These are phyloP conservation scores for Fragum sueziense DNA, from an alignment of 2,888 invertebrate species.

Conservation along the genomic window DNA sequence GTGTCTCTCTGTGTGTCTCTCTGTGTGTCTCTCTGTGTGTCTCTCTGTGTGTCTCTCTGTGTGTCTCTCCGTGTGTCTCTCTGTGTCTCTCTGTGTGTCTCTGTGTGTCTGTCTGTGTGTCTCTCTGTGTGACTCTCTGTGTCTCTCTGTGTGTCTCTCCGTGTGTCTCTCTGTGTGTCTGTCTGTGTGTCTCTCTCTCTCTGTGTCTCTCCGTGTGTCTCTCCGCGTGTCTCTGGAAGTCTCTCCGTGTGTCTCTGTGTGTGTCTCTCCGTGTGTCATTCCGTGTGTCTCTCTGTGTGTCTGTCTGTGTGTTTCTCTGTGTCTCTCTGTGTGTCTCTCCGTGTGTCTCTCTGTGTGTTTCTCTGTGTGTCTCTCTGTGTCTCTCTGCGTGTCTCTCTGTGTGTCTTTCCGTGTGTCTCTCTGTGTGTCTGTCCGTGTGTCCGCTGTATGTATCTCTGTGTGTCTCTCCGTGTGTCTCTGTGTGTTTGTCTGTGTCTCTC, in stretches of 20 bases:
- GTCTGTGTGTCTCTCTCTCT: background rate
- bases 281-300: background rate
- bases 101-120: background rate
- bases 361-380: background rate
- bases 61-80: constrained; percentile 84
- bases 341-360: background rate
- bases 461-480: background rate
- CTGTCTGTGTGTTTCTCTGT: background rate
- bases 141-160: background rate
- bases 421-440: background rate
- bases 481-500: background rate
- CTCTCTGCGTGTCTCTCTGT: background rate
- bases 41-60: constrained; percentile 86
- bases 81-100: background rate
- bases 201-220: background rate
- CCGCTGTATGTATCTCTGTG: background rate
- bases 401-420: background rate
- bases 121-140: background rate
- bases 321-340: background rate
- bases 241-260: background rate
- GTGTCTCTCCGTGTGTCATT: background rate
- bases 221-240: background rate
- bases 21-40: constrained; percentile 32
- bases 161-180: background rate
- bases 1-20: constrained; percentile 30